phyloP scores from a whole-genome alignment of 2,888 invertebrate genomes.

The Ophion slaviceki region DNA sequence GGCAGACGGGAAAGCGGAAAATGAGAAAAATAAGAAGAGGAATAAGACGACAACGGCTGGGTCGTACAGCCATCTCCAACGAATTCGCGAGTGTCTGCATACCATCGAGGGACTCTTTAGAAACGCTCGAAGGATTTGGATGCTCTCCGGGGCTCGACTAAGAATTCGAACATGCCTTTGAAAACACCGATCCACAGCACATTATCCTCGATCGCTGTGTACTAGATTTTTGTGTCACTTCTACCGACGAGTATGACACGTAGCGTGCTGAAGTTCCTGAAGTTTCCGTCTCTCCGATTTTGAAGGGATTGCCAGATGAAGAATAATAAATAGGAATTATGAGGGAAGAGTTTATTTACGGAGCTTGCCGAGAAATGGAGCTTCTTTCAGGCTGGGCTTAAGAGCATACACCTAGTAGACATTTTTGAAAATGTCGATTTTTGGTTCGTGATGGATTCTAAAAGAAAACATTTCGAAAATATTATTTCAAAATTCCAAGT shows the following conservation, averaged over 20 bases:
- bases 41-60: conserved; percentile 10
- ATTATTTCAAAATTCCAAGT: too few species aligned
- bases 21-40: background rate
- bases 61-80: conserved; percentile 36
- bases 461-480: too few species aligned
- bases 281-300: too few species aligned
- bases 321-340: too few species aligned
- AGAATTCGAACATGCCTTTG: conserved; percentile 55
- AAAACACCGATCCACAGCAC: conserved; percentile 50
- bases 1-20: conserved; percentile 26
- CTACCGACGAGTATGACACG: conserved; percentile 8
- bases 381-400: too few species aligned
- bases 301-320: too few species aligned
- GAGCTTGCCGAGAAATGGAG: too few species aligned
- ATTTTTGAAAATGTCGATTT: too few species aligned
- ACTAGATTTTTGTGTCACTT: background rate
- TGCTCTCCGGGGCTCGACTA: conserved; percentile 55
- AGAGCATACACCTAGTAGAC: too few species aligned
- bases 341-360: too few species aligned
- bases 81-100: conserved; percentile 31
- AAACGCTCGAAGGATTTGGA: conserved; percentile 48
- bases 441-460: too few species aligned
- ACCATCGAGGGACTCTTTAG: conserved; percentile 57
- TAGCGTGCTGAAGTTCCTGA: background rate
- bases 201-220: conserved; percentile 14